phyloP scores from a whole-genome alignment of 2,113 vertebrate genomes.

The Oxyura jamaicensis region DNA sequence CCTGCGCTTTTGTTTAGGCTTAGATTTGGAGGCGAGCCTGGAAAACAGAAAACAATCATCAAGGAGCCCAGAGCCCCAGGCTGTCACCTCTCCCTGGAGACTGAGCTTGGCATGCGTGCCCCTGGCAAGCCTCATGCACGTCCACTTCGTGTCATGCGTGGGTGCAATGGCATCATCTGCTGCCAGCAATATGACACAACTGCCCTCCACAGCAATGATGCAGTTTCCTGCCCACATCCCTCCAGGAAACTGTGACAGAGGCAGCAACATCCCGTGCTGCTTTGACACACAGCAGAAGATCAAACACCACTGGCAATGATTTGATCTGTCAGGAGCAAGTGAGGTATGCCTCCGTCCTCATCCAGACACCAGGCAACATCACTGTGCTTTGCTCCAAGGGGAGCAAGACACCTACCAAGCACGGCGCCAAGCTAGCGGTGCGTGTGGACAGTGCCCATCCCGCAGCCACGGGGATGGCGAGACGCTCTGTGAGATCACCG shows the following conservation, averaged over 20 bases:
- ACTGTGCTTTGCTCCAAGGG: rapidly evolving
- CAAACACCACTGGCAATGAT: not conserved
- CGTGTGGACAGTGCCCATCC: rapidly evolving
- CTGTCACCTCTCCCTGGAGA: not conserved
- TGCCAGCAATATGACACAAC: not conserved
- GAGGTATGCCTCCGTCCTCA: not conserved
- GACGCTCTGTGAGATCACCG: not conserved
- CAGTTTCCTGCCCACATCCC: constrained; percentile 13
- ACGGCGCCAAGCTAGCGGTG: not conserved
- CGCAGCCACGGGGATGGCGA: rapidly evolving
- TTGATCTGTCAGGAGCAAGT: not conserved
- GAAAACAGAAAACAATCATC: constrained; percentile 82
- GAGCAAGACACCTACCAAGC: not conserved
- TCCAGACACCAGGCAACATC: not conserved
- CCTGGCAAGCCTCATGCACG: not conserved
- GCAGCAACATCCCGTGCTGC: not conserved
- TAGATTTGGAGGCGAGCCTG: constrained; percentile 84
- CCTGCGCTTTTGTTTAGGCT: constrained; percentile 85
- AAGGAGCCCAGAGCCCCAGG: not conserved
- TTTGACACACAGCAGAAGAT: not conserved
- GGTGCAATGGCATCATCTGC: not conserved
- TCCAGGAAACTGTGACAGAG: not conserved
- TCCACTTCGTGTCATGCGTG: not conserved
- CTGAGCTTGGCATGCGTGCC: not conserved
- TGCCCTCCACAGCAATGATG: not conserved